A percentile compares a stretch with the other conserved stretches of the same genome.
Evolutionary conservation across 2,113 vertebrate species (phyloP).

Genomic region (Forbesichthys agassizii): DNA sequence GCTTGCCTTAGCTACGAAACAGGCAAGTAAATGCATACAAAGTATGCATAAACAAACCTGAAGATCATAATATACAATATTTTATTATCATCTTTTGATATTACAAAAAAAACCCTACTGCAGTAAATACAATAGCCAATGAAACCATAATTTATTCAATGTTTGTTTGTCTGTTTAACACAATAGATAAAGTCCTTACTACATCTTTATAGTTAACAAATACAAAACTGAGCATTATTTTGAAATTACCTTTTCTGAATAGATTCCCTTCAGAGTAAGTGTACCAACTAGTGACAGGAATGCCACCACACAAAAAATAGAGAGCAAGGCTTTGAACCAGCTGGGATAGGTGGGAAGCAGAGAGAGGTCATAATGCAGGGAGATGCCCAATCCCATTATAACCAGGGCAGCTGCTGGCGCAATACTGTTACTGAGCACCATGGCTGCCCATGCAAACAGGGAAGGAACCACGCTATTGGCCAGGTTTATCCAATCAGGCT

Average conservation of each 20-base stretch:
- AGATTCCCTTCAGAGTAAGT: conserved; percentile 54
- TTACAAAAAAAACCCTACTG: too few species aligned
- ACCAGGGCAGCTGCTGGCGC: conserved; percentile 63
- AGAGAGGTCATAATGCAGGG: conserved; percentile 84
- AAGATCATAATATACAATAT: too few species aligned
- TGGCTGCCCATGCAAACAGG: conserved; percentile 82
- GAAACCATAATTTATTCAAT: neutral
- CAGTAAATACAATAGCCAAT: neutral
- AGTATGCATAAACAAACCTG: too few species aligned
- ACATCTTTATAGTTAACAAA: neutral
- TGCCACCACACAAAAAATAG: conserved; percentile 78
- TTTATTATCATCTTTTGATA: too few species aligned
- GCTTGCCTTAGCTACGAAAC: too few species aligned
- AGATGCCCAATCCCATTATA: conserved; percentile 81
- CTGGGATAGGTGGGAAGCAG: conserved; percentile 86
- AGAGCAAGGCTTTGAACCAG: conserved; percentile 88
- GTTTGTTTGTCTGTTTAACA: neutral
- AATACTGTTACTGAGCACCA: conserved; percentile 76
- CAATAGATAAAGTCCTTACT: neutral
- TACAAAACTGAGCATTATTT: conserved; percentile 5
- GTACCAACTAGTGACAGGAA: conserved; percentile 77
- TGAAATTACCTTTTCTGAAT: conserved; percentile 69
- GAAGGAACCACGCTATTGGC: conserved; percentile 78
- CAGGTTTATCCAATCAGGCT: conserved; percentile 89
- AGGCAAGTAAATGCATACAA: too few species aligned